These are phyloP conservation scores for Origma solitaria DNA, from an alignment of 2,113 vertebrate species.

Conservation along the genomic window DNA sequence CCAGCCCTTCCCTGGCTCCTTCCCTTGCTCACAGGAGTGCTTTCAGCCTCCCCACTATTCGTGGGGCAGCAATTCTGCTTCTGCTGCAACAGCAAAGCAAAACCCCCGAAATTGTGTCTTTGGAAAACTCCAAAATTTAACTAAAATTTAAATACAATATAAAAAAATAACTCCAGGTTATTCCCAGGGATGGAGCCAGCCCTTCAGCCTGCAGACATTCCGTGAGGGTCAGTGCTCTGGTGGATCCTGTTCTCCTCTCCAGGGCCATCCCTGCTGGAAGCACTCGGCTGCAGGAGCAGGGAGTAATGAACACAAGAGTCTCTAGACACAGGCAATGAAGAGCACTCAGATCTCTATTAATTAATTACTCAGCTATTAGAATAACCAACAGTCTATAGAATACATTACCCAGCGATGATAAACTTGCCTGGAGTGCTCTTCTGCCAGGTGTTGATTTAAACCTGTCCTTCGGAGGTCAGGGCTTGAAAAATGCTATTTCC, in stretches of 20 bases:
- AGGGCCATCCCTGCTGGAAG: constrained; percentile 14
- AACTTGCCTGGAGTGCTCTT: not conserved
- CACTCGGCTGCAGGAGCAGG: not conserved
- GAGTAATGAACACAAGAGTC: not conserved
- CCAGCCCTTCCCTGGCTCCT: not conserved
- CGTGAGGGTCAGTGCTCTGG: not conserved
- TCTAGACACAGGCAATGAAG: not conserved
- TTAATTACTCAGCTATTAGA: constrained; percentile 25
- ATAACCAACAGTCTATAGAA: not conserved
- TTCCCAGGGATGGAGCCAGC: rapidly evolving
- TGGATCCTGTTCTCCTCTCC: not conserved
- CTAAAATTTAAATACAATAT: too few species aligned
- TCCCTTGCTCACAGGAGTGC: not conserved
- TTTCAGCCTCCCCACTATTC: not conserved
- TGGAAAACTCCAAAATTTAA: too few species aligned
- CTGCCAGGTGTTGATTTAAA: not conserved
- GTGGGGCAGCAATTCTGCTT: not conserved
- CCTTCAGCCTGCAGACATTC: rapidly evolving
- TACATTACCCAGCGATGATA: not conserved
- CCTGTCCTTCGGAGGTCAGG: not conserved
- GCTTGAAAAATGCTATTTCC: not conserved
- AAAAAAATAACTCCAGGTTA: too few species aligned
- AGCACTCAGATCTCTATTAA: constrained; percentile 34
- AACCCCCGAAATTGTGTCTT: too few species aligned
- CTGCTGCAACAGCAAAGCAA: not conserved